Conservation (phyloP, 2,113 vertebrate species). For the Cryptoleucopteryx plumbea region DNA sequence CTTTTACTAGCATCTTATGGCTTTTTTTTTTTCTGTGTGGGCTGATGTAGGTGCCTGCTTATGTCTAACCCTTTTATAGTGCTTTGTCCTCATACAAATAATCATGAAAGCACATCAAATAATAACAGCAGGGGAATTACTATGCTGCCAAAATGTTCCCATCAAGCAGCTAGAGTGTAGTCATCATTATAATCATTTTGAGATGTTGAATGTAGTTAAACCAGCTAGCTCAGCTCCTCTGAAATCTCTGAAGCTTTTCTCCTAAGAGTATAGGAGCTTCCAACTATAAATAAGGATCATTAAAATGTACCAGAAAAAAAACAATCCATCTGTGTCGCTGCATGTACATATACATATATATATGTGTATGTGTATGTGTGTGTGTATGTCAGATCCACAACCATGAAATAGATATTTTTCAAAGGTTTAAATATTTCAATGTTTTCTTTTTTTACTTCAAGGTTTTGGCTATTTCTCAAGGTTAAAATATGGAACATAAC, state of each 20-base stretch:
- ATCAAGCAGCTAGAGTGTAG: slow-evolving; percentile 20
- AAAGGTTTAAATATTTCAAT: neutral
- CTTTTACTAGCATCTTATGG: neutral
- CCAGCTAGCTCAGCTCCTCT: slow-evolving; percentile 19
- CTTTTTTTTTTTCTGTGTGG: neutral
- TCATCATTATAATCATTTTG: slow-evolving; percentile 35
- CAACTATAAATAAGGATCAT: neutral
- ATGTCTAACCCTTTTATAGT: slow-evolving; percentile 12
- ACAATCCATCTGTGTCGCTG: neutral
- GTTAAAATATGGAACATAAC: neutral
- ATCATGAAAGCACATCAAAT: slow-evolving; percentile 48
- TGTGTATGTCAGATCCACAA: neutral
- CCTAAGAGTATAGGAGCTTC: neutral
- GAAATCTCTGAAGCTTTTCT: slow-evolving; percentile 27
- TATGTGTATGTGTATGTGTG: neutral
- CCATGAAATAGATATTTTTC: neutral
- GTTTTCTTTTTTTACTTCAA: neutral
- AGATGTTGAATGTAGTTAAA: slow-evolving; percentile 18
- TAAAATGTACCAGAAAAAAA: neutral
- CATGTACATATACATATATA: neutral
- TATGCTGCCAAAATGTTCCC: slow-evolving; percentile 35
- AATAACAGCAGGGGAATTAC: slow-evolving; percentile 49
- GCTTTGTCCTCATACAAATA: slow-evolving; percentile 50
- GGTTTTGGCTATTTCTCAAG: neutral
- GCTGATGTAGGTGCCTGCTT: slow-evolving; percentile 12